These are phyloP conservation scores for Cheilosia grossa DNA, from an alignment of 2,888 invertebrate genomes.

Conservation along the genomic window DNA sequence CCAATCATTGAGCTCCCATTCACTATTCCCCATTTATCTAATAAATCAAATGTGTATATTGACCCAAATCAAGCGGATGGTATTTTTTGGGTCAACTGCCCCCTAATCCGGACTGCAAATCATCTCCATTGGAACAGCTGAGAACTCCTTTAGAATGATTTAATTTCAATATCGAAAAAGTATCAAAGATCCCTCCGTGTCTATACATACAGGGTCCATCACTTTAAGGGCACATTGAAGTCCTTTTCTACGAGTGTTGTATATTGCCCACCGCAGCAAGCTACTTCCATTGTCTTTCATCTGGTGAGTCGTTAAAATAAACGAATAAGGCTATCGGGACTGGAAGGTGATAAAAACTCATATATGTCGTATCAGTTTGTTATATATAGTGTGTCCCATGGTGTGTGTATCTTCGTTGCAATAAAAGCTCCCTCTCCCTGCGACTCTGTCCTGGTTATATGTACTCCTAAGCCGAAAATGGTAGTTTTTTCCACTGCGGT, in stretches of 20 bases:
- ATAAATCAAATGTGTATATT: background rate
- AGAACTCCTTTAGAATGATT: constrained; percentile 24
- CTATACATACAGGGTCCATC: constrained; percentile 19
- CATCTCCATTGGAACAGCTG: constrained; percentile 1
- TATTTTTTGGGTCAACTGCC: constrained; percentile 7
- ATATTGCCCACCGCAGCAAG: constrained; percentile 19
- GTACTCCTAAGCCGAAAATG: constrained; percentile 36
- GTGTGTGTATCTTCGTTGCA: constrained; percentile 48
- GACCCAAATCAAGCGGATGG: background rate
- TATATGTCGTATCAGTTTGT: constrained; percentile 59
- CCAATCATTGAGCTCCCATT: no score
- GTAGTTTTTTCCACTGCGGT: constrained; percentile 47
- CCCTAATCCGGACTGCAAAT: constrained; percentile 5
- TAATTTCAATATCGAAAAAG: constrained; percentile 55
- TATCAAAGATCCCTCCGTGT: constrained; percentile 42
- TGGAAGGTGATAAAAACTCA: constrained; percentile 70
- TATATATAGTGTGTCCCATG: constrained; percentile 42
- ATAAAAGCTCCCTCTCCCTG: constrained; percentile 53
- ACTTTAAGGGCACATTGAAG: constrained; percentile 40
- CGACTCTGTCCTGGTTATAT: constrained; percentile 24
- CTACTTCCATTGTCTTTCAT: constrained; percentile 58
- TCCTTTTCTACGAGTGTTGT: constrained; percentile 42
- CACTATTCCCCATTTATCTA: no score
- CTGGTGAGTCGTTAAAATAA: constrained; percentile 68
- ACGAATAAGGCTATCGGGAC: constrained; percentile 71